Percentiles rank a stretch among this genome's conserved stretches.
These are phyloP conservation scores for Spermophilus dauricus DNA, from an alignment of 2,113 vertebrate genomes.

Conservation along the genomic window DNA sequence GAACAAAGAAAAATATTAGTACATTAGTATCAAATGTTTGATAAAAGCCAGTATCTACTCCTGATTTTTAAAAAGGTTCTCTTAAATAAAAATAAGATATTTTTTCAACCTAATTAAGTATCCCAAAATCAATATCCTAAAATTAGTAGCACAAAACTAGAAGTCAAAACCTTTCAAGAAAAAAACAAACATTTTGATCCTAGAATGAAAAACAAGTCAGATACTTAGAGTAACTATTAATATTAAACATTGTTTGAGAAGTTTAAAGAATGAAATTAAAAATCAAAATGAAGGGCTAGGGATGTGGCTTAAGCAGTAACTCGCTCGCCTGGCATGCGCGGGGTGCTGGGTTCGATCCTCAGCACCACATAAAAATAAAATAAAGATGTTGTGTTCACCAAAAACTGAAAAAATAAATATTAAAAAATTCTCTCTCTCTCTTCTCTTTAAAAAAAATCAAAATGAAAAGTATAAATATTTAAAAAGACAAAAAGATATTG, in stretches of 20 bases:
- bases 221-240: background rate
- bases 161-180: background rate
- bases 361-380: too few species aligned
- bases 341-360: too few species aligned
- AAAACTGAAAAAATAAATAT: too few species aligned
- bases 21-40: background rate
- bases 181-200: background rate
- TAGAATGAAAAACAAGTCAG: background rate
- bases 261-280: slow-evolving; percentile 20
- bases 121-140: background rate
- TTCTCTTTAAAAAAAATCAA: background rate
- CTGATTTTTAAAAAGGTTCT: background rate
- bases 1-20: background rate
- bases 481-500: background rate
- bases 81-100: background rate
- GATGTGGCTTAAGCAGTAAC: too few species aligned
- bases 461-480: background rate
- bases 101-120: background rate
- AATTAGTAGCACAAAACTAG: background rate
- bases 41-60: slow-evolving; percentile 5
- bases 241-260: background rate
- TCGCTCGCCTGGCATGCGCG: too few species aligned
- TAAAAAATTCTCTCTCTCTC: too few species aligned
- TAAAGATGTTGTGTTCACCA: too few species aligned
- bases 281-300: background rate